These are phyloP conservation scores for Tetramorium alpestre DNA, from an alignment of 1,140 invertebrate genomes.

Conservation along the genomic window DNA sequence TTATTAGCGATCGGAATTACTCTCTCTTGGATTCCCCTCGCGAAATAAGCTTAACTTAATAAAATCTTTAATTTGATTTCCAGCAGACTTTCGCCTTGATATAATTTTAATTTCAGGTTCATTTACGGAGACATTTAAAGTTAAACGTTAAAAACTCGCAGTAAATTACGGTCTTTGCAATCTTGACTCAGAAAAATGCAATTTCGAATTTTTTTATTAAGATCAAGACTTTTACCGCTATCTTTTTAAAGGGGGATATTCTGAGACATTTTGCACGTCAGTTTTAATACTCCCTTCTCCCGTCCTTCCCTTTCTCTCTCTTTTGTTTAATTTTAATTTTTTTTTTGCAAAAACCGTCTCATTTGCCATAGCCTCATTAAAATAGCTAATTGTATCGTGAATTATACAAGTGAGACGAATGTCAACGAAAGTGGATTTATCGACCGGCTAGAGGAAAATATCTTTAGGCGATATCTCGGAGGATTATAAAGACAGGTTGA, in stretches of 20 bases:
- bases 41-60: slow-evolving; percentile 32
- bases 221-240: neutral
- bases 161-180: slow-evolving; percentile 19
- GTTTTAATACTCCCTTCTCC: neutral
- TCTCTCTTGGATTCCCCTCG: neutral
- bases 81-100: neutral
- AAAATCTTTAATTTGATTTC: slow-evolving; percentile 31
- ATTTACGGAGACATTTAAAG: slow-evolving; percentile 25
- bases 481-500: slow-evolving; percentile 16
- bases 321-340: neutral
- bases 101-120: slow-evolving; percentile 20
- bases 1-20: slow-evolving; percentile 18
- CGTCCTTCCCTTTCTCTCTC: neutral
- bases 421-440: slow-evolving; percentile 16
- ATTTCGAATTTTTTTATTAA: slow-evolving; percentile 26
- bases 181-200: slow-evolving; percentile 30
- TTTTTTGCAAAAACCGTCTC: neutral
- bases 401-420: slow-evolving; percentile 10
- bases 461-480: neutral
- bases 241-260: neutral
- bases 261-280: neutral
- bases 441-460: neutral
- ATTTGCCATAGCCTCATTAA: neutral
- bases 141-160: slow-evolving; percentile 32
- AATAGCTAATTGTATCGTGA: neutral